These are phyloP conservation scores for Lasioglossum lativentre DNA, from an alignment of 2,888 invertebrate genomes.

Conservation along the genomic window DNA sequence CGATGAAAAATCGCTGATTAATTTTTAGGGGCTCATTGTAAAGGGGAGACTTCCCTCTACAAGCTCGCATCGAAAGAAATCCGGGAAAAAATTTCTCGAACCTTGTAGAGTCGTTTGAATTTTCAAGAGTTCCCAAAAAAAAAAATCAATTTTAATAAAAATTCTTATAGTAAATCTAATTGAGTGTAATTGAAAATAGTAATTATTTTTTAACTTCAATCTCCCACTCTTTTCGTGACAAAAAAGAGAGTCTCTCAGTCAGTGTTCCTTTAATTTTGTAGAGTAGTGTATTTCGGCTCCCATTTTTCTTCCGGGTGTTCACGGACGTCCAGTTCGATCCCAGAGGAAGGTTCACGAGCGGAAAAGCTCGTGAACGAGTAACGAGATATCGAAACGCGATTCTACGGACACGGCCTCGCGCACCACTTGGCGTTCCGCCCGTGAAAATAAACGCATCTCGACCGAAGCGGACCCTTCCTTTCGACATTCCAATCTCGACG, in stretches of 20 bases:
- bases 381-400: slow-evolving; percentile 29
- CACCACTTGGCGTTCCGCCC: slow-evolving; percentile 67
- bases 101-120: background rate
- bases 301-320: background rate
- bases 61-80: background rate
- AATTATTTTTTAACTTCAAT: no score
- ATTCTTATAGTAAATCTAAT: no score
- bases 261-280: background rate
- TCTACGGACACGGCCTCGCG: slow-evolving; percentile 25
- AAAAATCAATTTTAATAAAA: no score
- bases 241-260: background rate
- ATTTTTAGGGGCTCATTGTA: background rate
- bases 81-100: background rate
- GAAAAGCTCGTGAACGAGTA: slow-evolving; percentile 5
- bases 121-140: no score
- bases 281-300: background rate
- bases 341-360: background rate
- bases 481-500: slow-evolving; percentile 41
- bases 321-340: background rate
- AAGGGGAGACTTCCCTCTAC: background rate
- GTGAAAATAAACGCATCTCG: slow-evolving; percentile 67
- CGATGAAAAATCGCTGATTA: background rate
- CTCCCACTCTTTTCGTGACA: background rate
- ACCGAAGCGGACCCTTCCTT: slow-evolving; percentile 39
- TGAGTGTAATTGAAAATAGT: no score